These are phyloP conservation scores for Axis porcinus DNA, from an alignment of 2,113 vertebrate genomes.

Conservation along the genomic window DNA sequence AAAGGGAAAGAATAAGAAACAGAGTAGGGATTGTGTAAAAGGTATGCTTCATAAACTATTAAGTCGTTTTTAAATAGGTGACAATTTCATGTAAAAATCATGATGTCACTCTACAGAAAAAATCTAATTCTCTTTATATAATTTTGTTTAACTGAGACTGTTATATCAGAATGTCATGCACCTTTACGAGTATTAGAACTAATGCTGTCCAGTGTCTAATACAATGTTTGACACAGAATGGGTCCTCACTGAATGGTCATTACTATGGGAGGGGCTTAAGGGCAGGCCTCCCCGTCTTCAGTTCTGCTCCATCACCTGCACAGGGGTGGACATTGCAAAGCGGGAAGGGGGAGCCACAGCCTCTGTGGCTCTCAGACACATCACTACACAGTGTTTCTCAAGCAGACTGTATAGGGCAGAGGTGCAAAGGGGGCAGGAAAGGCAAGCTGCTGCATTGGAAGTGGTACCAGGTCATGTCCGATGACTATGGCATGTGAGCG, in stretches of 20 bases:
- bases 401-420: neutral
- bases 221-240: neutral
- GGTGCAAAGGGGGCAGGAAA: neutral
- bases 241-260: neutral
- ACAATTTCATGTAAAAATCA: neutral
- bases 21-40: neutral
- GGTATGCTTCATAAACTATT: neutral
- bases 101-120: neutral
- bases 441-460: conserved; percentile 4
- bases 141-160: neutral
- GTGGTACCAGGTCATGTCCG: neutral
- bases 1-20: neutral
- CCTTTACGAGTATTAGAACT: neutral
- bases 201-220: neutral
- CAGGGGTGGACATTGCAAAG: neutral
- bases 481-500: neutral
- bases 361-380: neutral
- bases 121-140: neutral
- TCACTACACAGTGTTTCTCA: neutral
- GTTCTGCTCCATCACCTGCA: neutral
- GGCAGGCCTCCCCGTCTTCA: neutral
- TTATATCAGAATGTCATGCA: neutral
- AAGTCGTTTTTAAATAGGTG: neutral
- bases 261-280: neutral
- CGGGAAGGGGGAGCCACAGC: neutral